Evolutionary conservation across 2,888 invertebrate genomes (phyloP), one percentile per base, ranked within the genome.

Genomic region (Tetramorium bicarinatum): DNA sequence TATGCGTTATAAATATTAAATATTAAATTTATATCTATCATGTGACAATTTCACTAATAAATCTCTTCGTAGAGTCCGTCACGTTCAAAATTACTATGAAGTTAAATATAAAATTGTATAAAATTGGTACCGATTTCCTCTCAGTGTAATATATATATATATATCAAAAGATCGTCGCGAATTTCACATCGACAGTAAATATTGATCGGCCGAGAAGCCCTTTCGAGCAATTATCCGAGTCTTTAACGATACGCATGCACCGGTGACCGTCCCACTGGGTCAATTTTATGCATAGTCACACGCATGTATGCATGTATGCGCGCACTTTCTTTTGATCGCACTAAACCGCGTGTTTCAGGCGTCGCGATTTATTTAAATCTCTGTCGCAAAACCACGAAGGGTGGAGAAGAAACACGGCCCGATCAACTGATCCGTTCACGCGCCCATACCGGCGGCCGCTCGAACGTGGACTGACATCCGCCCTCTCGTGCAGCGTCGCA

Each of bases 401-500:
- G 25, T 44, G 13, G 25, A 8, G 25, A 52, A 8, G 34, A 34
- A 49, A 77, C n/a, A 15, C 66, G 54, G 34, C 8, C 38, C 62
- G 74, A 56, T 25, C 52, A 18, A 52, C 49, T n/a, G 66, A 49
- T 59, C 29, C 67, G 56, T 67, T 56, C 34, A 21, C 7, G 21
- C 79, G 9, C 34, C 71, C 59, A 80, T 71, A 38, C 59, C 79
- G 59, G 59, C 21, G 67, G 47, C 64, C 79, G 86, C 44, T 83
- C 69, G 71, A 83, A 79, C 62, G 83, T 69, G 82, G 67, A 88
- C 81, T 81, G 86, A 83, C 83, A 82, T 86, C 82, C 81, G 84
- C 85, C 83, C 83, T 83, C 82, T 82, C 82, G 67, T 61, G 72
- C 81, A 59, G 77, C 80, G 75, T 75, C 85, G 80, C 82, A 82